phyloP scores from a whole-genome alignment of 2,797 vertebrate genomes.

The Myiotriccus ornatus region DNA sequence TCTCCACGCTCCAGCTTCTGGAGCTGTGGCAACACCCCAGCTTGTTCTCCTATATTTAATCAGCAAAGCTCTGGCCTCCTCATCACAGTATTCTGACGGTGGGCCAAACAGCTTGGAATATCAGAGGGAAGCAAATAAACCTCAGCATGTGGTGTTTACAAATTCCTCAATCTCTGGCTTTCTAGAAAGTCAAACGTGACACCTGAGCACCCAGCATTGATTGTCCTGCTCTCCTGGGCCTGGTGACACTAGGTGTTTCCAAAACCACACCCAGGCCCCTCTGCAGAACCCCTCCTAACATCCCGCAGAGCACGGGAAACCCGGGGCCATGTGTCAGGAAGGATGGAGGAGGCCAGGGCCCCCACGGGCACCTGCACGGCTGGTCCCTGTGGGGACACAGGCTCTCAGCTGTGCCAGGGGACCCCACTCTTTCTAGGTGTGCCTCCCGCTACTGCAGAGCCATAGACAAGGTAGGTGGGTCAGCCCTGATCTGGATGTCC shows the following conservation, averaged over 20 bases:
- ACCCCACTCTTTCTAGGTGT: not conserved
- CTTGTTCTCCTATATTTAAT: not conserved
- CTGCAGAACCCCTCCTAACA: not conserved
- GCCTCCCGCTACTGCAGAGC: not conserved
- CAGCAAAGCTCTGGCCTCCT: not conserved
- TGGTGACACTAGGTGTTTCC: not conserved
- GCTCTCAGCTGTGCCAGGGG: not conserved
- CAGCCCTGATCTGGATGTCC: not conserved
- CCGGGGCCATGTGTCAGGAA: rapidly evolving
- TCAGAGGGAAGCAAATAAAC: not conserved
- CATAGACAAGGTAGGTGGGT: not conserved
- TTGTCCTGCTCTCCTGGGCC: not conserved
- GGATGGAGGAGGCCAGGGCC: not conserved
- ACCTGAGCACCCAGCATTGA: not conserved
- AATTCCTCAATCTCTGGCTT: not conserved
- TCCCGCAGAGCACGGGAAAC: not conserved
- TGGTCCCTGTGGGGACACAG: no score
- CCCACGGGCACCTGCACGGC: rapidly evolving
- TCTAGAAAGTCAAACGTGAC: not conserved
- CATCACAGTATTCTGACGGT: rapidly evolving
- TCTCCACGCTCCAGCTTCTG: rapidly evolving
- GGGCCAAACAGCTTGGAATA: not conserved
- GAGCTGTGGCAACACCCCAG: not conserved
- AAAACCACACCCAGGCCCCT: not conserved
- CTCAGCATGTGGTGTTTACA: not conserved